Evolutionary conservation across 2,797 vertebrate species (phyloP), one percentile per base, ranked within the genome.

Genomic region (Adelosebastes latens): DNA sequence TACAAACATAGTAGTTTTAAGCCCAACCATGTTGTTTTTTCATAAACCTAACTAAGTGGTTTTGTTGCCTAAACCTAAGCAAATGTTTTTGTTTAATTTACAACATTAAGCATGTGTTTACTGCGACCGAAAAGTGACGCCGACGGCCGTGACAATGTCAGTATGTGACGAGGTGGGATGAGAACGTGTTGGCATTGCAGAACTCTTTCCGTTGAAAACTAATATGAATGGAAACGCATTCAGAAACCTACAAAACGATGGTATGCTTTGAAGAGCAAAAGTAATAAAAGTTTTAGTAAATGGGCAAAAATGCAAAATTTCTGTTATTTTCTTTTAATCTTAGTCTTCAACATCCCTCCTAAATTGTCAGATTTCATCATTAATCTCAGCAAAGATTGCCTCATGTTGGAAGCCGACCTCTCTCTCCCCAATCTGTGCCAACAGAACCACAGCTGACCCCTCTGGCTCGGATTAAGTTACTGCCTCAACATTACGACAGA

Each of bases 401-500:
- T 78, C 55, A 36, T 59, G 7, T 27, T 59, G 52, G 18, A 24
- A 24, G 63, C 25, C 1, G 4, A 46, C 31, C 10, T 75, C 36
- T 11, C 8, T 68, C 34, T 66, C 24, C 22, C n/a, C 10, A 9
- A 1, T 27, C 13, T 20, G 52, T 75, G 75, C 69, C 58, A 84
- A 31, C 31, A 79, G 8, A 66, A 65, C 70, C 36, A 20, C 77
- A 68, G 55, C 42, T 36, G 77, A 85, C 25, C 24, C 74, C 58
- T 53, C 52, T 42, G 49, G 32, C 63, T 53, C 20, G 22, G 70
- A 74, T 68, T 22, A 60, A 56, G 60, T 81, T 81, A 77, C 71
- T 59, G 32, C 22, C 68, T 72, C 34, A 76, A 55, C 66, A 77
- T 81, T 67, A 62, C 55, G 6, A 83, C 34, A 80, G 53, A 20